Evolutionary conservation across 2,888 invertebrate genomes (phyloP).

Genomic region (Mactromeris polynyma): DNA sequence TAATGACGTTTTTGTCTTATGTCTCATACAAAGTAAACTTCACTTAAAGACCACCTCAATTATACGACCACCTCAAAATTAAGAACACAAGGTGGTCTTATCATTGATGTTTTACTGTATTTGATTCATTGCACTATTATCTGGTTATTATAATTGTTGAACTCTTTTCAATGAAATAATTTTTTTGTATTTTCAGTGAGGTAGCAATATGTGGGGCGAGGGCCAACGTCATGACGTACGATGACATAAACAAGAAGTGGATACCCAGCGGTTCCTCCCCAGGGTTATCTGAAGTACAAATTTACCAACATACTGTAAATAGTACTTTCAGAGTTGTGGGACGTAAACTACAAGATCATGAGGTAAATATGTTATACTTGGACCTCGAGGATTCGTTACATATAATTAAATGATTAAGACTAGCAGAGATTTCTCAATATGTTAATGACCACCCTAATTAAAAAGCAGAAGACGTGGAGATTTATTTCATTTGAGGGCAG

Average conservation of each 20-base stretch:
- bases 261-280: slow-evolving; percentile 95
- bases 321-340: slow-evolving; percentile 99
- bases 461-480: no score
- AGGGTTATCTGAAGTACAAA: slow-evolving; percentile 95
- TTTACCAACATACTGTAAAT: slow-evolving; percentile 98
- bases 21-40: no score
- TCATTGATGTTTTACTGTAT: no score
- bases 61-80: no score
- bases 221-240: slow-evolving; percentile 99
- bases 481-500: no score
- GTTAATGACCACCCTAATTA: neutral
- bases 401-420: no score
- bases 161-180: neutral
- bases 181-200: slow-evolving; percentile 89
- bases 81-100: no score
- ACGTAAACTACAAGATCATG: slow-evolving; percentile 97
- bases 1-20: no score
- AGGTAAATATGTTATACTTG: slow-evolving; percentile 89
- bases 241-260: slow-evolving; percentile 98
- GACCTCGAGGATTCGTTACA: neutral
- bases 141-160: no score
- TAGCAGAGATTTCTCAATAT: no score
- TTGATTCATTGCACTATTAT: no score
- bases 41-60: no score
- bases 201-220: slow-evolving; percentile 98